These are phyloP conservation scores for Nerophis ophidion DNA, from an alignment of 2,113 vertebrate genomes.

Conservation along the genomic window DNA sequence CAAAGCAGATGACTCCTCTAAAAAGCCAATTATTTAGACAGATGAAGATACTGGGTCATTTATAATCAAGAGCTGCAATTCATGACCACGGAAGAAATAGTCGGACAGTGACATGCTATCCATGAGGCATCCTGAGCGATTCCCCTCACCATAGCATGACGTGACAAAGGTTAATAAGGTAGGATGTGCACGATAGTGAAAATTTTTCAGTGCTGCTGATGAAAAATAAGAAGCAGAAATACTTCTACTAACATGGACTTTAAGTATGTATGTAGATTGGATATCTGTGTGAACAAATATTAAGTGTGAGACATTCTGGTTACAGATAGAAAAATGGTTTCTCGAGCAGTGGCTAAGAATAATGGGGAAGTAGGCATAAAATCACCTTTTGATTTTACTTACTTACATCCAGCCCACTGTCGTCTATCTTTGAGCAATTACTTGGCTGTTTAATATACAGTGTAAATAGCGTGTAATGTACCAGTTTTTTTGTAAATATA, in stretches of 20 bases:
- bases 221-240: neutral
- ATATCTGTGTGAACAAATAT: too few species aligned
- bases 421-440: too few species aligned
- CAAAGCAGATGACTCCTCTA: constrained; percentile 12
- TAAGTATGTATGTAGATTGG: too few species aligned
- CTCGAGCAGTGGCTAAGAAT: too few species aligned
- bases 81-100: constrained; percentile 10
- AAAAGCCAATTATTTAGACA: constrained; percentile 6
- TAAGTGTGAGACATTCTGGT: too few species aligned
- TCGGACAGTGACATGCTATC: constrained; percentile 18
- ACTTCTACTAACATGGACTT: neutral
- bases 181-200: neutral
- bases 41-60: constrained; percentile 5
- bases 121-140: neutral
- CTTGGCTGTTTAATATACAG: too few species aligned
- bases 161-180: constrained; percentile 9
- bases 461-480: too few species aligned
- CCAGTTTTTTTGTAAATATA: too few species aligned
- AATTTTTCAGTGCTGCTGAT: neutral
- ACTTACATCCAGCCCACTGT: too few species aligned
- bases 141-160: neutral
- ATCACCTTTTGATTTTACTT: too few species aligned
- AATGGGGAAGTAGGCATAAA: too few species aligned
- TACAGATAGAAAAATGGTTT: too few species aligned
- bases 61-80: constrained; percentile 18